phyloP scores from a whole-genome alignment of 2,797 vertebrate genomes.

The Psittacula echo region DNA sequence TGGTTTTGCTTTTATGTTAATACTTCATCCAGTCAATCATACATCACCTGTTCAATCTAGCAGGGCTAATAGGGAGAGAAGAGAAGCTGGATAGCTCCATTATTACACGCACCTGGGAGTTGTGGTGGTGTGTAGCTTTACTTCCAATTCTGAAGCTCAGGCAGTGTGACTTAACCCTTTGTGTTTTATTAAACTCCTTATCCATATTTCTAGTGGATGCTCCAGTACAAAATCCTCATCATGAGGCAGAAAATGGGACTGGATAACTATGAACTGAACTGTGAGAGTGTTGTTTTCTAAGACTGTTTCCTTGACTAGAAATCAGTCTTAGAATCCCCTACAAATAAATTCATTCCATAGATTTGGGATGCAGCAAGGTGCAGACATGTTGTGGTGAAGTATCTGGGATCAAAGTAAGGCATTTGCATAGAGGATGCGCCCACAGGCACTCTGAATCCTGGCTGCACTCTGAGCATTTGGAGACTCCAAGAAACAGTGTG shows the following conservation, averaged over 20 bases:
- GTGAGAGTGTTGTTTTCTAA: not conserved
- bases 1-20: not conserved
- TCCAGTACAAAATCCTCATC: not conserved
- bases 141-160: not conserved
- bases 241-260: not conserved
- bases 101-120: not conserved
- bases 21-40: not conserved
- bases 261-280: not conserved
- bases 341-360: not conserved
- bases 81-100: not conserved
- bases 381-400: not conserved
- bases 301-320: not conserved
- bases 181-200: not conserved
- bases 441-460: not conserved
- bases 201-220: not conserved
- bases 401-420: not conserved
- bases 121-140: not conserved
- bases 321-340: not conserved
- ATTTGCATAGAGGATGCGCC: not conserved
- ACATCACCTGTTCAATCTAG: not conserved
- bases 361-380: not conserved
- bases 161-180: not conserved
- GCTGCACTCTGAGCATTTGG: fast-evolving
- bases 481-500: not conserved
- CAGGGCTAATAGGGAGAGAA: not conserved